Percentiles rank a stretch among this genome's conserved stretches.
phyloP scores from a whole-genome alignment of 2,888 invertebrate species.

The Apamea crenata region DNA sequence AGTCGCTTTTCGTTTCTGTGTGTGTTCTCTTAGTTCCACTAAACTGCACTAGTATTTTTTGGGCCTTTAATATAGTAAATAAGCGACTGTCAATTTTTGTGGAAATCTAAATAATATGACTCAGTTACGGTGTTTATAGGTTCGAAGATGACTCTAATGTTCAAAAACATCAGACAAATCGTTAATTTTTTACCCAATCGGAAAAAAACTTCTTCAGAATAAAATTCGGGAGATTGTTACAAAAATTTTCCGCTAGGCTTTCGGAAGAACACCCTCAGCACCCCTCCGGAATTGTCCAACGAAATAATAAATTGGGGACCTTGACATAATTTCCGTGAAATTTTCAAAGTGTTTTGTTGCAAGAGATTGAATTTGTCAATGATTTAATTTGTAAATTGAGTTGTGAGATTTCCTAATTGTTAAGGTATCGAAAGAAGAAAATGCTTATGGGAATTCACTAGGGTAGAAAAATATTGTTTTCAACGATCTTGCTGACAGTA shows the following conservation, averaged over 20 bases:
- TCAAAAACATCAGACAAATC: not conserved
- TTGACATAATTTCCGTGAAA: conserved; percentile 23
- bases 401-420: conserved; percentile 10
- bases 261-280: not conserved
- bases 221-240: not conserved
- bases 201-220: not conserved
- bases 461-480: not conserved
- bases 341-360: conserved; percentile 11
- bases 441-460: conserved; percentile 2
- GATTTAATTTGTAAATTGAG: conserved; percentile 27
- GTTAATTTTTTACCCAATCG: not conserved
- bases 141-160: not conserved
- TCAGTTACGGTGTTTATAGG: not conserved
- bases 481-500: not conserved
- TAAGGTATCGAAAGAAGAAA: conserved; percentile 4
- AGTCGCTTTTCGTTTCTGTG: too few relatives aligned
- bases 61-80: not conserved
- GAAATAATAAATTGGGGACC: conserved; percentile 14
- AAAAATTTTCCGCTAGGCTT: not conserved
- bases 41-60: not conserved
- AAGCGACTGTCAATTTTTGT: not conserved
- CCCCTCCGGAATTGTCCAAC: conserved; percentile 20
- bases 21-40: not conserved
- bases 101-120: not conserved
- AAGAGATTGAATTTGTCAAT: conserved; percentile 35